Conservation (phyloP, 2,888 invertebrate species). For the Gymnocheta viridis region DNA sequence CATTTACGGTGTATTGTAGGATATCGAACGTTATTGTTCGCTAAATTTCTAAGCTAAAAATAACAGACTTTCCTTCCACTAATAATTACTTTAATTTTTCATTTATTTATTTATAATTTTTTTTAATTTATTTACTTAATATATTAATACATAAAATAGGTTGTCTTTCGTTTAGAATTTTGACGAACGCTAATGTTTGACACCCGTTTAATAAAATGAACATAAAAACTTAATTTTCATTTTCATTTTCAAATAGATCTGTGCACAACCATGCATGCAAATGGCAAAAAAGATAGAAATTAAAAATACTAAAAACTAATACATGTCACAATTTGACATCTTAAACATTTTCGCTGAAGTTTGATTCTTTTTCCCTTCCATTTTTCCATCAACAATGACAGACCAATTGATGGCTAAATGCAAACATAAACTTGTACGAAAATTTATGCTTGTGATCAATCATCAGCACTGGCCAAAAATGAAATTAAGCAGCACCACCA, state of each 20-base stretch:
- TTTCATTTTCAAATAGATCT: neutral
- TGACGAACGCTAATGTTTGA: no score
- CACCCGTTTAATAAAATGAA: neutral
- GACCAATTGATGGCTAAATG: conserved; percentile 9
- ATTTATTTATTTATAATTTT: no score
- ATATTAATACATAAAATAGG: no score
- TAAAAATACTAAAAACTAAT: conserved; percentile 47
- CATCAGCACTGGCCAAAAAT: conserved; percentile 37
- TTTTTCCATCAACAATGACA: neutral
- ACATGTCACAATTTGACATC: conserved; percentile 66
- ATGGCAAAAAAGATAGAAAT: neutral
- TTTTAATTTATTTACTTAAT: no score
- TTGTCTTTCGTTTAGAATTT: no score
- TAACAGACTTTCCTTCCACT: no score
- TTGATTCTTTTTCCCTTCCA: neutral
- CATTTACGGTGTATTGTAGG: no score
- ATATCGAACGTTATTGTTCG: no score
- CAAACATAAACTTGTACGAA: conserved; percentile 53
- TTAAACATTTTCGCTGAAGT: conserved; percentile 55
- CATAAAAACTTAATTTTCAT: conserved; percentile 14
- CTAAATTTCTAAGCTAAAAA: no score
- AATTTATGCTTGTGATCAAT: conserved; percentile 67
- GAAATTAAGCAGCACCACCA: neutral
- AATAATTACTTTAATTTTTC: no score
- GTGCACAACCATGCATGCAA: neutral